Percentiles rank a stretch among this genome's conserved stretches.
These are phyloP conservation scores for Epinotia brunnichana DNA, from an alignment of 2,888 invertebrate species.

Conservation along the genomic window DNA sequence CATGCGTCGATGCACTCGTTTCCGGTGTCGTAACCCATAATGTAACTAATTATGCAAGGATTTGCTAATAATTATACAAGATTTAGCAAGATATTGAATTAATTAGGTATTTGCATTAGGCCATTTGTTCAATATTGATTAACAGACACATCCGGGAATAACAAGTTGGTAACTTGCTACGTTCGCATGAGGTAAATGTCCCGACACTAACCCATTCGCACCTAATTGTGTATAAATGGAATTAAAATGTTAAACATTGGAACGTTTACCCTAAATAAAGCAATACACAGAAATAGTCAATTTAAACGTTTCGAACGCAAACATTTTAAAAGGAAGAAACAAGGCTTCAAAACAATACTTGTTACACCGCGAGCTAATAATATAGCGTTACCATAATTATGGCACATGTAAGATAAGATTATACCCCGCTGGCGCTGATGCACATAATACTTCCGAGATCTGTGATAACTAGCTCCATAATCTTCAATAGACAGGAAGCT, in stretches of 20 bases:
- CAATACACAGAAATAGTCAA: too few relatives aligned
- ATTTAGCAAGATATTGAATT: constrained; percentile 30
- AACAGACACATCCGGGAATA: background rate
- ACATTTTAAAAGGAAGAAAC: constrained; percentile 19
- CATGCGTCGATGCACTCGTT: constrained; percentile 46
- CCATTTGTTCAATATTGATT: background rate
- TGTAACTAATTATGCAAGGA: constrained; percentile 42
- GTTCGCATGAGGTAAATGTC: background rate
- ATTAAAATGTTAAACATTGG: too few relatives aligned
- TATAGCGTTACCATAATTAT: constrained; percentile 25
- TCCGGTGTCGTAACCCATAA: constrained; percentile 46
- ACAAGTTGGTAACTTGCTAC: background rate
- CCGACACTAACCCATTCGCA: too few relatives aligned
- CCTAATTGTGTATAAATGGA: too few relatives aligned
- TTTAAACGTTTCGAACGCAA: background rate
- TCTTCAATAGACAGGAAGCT: constrained; percentile 14
- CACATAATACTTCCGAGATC: constrained; percentile 35
- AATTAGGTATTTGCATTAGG: constrained; percentile 12
- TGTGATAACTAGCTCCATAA: constrained; percentile 15
- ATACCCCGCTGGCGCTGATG: background rate
- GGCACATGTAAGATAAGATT: constrained; percentile 33
- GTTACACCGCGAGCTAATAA: constrained; percentile 2
- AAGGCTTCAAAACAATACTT: constrained; percentile 14
- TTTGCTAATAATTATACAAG: constrained; percentile 24
- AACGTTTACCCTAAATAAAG: too few relatives aligned